These are phyloP conservation scores for Nyctereutes procyonoides DNA, from an alignment of 2,113 vertebrate genomes.

Conservation along the genomic window DNA sequence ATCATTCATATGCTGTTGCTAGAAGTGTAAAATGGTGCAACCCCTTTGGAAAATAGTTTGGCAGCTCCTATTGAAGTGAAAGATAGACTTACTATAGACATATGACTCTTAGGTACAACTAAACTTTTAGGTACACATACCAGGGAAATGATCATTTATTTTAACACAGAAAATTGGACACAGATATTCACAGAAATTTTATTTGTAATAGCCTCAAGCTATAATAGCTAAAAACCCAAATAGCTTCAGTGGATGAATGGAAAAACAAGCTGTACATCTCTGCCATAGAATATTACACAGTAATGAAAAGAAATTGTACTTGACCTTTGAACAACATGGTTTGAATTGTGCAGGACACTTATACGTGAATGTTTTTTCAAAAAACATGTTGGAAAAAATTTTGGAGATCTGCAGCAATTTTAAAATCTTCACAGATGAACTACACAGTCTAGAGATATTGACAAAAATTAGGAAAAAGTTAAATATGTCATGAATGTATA, in stretches of 20 bases:
- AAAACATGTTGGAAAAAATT: not conserved
- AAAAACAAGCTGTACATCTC: not conserved
- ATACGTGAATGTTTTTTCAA: not conserved
- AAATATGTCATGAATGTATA: not conserved
- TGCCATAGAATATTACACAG: not conserved
- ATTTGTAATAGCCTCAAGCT: not conserved
- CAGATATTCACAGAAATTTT: not conserved
- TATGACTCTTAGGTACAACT: not conserved
- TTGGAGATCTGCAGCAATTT: not conserved
- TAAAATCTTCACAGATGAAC: not conserved
- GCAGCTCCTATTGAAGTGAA: not conserved
- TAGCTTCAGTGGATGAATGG: not conserved
- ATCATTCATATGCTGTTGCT: not conserved
- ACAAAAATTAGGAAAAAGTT: not conserved
- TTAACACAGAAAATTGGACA: not conserved
- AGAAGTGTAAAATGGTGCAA: not conserved
- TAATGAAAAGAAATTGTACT: not conserved
- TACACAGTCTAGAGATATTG: not conserved
- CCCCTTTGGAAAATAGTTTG: not conserved
- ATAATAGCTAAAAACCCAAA: not conserved
- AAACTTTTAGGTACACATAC: not conserved
- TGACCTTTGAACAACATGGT: not conserved
- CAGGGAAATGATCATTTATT: not conserved
- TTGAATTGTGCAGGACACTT: not conserved
- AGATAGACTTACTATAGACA: not conserved